A percentile compares a stretch with the other conserved stretches of the same genome.
Conservation (phyloP, 2,797 vertebrate genomes). For the Morelia viridis region DNA sequence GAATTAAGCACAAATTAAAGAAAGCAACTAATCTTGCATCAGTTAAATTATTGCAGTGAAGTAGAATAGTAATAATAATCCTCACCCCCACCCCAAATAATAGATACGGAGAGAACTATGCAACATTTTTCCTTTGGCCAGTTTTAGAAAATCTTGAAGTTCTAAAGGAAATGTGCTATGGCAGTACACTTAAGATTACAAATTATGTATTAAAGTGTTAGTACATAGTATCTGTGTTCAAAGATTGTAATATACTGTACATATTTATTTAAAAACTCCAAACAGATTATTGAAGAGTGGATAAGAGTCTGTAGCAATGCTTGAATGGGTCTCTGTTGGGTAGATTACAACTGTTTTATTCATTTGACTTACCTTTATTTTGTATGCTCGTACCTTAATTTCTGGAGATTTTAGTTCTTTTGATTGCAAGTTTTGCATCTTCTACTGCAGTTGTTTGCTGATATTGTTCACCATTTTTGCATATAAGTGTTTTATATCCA, state of each 20-base stretch:
- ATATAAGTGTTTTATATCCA: background rate
- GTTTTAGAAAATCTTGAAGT: background rate
- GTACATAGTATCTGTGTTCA: background rate
- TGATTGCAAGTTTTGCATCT: background rate
- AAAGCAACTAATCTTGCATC: background rate
- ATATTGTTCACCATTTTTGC: background rate
- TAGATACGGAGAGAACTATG: background rate
- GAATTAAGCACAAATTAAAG: background rate
- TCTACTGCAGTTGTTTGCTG: background rate
- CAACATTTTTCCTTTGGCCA: background rate
- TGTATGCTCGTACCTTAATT: background rate
- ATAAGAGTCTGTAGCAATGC: background rate
- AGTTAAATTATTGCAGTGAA: background rate
- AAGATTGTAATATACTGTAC: background rate
- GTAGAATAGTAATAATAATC: background rate
- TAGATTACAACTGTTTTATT: background rate
- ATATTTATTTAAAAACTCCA: background rate
- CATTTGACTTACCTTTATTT: background rate
- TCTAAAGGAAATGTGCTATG: background rate
- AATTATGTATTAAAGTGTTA: background rate
- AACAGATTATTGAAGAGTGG: background rate
- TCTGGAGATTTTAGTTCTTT: background rate
- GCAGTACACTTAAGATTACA: background rate
- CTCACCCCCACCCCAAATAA: background rate
- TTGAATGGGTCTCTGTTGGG: background rate